Base-by-base conservation (phyloP, 2,888 invertebrate species). In the Thymelicus lineola region DNA sequence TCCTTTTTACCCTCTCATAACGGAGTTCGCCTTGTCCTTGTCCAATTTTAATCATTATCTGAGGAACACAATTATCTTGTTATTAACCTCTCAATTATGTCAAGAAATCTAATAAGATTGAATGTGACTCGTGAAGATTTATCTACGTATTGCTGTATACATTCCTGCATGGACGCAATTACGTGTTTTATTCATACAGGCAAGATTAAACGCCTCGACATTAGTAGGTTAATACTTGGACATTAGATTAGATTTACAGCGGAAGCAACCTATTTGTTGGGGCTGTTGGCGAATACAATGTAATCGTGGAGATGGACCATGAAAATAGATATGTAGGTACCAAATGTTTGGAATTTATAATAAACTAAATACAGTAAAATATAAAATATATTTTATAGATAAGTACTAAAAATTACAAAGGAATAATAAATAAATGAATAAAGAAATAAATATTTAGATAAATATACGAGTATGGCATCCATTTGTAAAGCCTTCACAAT, bases 111-210 rank as follows among this genome's bases (percentile, higher is more conserved):
- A 53, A 53, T 66, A 59, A 59, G 36, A 53, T 50, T n/a, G 36
- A n/a, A 20, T 60, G 38, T 61, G 67, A 53, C 38, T 50, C 42
- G 15, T 14, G 46, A 55, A 17, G 15, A 67, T 67, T 45, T 20
- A 10, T 35, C 17, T 28, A 6, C 17, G 55, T 60, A 67, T 55
- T 62, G 46, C 36, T 9, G n/a, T 20, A 67, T 45, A 46, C 45
- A 62, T 68, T 68, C 68, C 57, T 68, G 68, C 62, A 68, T 62
- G 68, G 4, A 62, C 17, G 62, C 68, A 62, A 68, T 68, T 57
- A 68, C 55, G 38, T 46, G 46, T 68, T 68, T 68, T 68, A 68
- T 68, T 62, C 68, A 68, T 68, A 62, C 55, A 57, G 57, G 28
- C 17, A 45, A 68, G 68, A 68, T 68, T 62, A 46, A 55, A 62